These are phyloP conservation scores for Melanchra persicariae DNA, from an alignment of 2,888 invertebrate genomes.

Conservation along the genomic window DNA sequence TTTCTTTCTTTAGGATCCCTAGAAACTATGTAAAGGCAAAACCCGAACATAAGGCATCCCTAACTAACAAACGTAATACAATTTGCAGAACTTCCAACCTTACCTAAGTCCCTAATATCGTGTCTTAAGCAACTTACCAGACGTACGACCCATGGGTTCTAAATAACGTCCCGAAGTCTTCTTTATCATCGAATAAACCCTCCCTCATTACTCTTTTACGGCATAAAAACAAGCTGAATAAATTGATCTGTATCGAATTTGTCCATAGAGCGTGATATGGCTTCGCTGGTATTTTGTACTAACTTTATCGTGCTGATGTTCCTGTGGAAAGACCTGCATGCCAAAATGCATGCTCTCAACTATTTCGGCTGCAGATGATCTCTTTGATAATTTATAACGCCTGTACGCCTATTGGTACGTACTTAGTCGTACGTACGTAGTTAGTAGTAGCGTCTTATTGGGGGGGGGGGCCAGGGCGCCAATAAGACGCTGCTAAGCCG, in stretches of 20 bases:
- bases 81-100: conserved; percentile 35
- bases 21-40: not conserved
- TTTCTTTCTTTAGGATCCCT: too few relatives aligned
- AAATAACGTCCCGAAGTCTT: conserved; percentile 31
- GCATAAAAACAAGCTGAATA: conserved; percentile 40
- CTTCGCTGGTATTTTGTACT: not conserved
- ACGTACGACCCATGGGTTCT: conserved; percentile 20
- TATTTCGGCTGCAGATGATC: too few relatives aligned
- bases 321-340: too few relatives aligned
- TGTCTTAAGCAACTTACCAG: conserved; percentile 48
- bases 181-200: conserved; percentile 49
- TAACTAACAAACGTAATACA: conserved; percentile 16
- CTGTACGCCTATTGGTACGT: too few relatives aligned
- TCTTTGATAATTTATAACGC: too few relatives aligned
- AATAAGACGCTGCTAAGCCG: too few relatives aligned
- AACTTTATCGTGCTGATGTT: too few relatives aligned
- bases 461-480: too few relatives aligned
- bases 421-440: too few relatives aligned
- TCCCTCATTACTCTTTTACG: conserved; percentile 47
- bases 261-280: not conserved
- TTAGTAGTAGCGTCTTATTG: too few relatives aligned
- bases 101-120: conserved; percentile 33
- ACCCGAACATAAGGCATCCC: conserved; percentile 22
- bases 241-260: conserved; percentile 39
- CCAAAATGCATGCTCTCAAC: too few relatives aligned